phyloP scores from a whole-genome alignment of 2,113 vertebrate species.

The Triplophysa dalaica region DNA sequence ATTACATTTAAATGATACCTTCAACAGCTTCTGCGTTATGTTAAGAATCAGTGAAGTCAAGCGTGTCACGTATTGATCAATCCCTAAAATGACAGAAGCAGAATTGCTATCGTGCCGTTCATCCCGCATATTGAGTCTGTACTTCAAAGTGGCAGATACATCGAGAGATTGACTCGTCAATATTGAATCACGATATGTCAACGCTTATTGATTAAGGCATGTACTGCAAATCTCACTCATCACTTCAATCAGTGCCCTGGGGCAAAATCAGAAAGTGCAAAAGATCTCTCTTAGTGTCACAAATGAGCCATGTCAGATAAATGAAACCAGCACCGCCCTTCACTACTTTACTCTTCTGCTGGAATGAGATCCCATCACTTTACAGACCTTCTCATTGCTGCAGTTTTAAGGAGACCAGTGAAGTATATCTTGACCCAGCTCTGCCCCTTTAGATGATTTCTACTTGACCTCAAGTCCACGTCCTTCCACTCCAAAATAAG shows the following conservation, averaged over 20 bases:
- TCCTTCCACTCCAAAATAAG: not conserved
- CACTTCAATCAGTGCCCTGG: constrained; percentile 14
- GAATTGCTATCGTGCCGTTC: not conserved
- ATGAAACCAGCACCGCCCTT: constrained; percentile 11
- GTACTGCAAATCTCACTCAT: constrained; percentile 6
- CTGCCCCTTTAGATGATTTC: not conserved
- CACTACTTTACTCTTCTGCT: constrained; percentile 8
- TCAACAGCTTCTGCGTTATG: not conserved
- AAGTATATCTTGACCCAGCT: constrained; percentile 18
- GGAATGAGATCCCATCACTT: not conserved
- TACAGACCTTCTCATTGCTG: not conserved
- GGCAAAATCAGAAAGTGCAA: constrained; percentile 24
- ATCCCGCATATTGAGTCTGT: constrained; percentile 10
- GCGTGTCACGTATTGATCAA: not conserved
- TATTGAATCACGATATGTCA: constrained; percentile 33
- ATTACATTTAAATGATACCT: not conserved
- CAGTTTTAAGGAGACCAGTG: not conserved
- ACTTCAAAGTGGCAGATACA: constrained; percentile 16
- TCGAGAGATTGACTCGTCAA: constrained; percentile 23
- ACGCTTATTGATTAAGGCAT: constrained; percentile 35
- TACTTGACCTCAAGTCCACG: not conserved
- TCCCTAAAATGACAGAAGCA: constrained; percentile 9
- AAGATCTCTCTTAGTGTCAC: constrained; percentile 13
- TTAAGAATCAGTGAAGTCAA: not conserved
- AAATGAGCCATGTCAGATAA: constrained; percentile 40